A percentile compares a stretch with the other conserved stretches of the same genome.
Conservation (phyloP, 2,113 vertebrate species). For the Taxidea taxus region DNA sequence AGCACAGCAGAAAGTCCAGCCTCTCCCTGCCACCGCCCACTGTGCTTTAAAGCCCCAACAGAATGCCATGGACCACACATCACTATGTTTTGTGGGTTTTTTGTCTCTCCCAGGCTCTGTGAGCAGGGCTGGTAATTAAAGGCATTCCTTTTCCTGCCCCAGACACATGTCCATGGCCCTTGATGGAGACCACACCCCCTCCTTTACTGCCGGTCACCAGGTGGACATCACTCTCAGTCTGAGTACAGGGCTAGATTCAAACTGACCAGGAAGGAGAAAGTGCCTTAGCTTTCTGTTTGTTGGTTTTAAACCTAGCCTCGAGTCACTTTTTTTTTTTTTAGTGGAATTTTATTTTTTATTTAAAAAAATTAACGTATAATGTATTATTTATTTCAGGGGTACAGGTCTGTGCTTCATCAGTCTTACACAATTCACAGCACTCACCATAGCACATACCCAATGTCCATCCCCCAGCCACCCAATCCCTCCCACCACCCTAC, state of each 20-base stretch:
- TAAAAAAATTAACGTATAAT: too few species aligned
- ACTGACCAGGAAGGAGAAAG: not conserved
- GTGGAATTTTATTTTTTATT: too few species aligned
- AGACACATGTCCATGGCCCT: not conserved
- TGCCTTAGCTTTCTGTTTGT: not conserved
- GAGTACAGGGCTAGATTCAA: not conserved
- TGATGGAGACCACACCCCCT: not conserved
- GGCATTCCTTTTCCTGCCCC: not conserved
- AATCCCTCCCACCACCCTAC: too few species aligned
- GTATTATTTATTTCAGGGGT: too few species aligned
- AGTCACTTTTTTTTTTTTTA: not conserved
- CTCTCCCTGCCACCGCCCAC: fast-evolving
- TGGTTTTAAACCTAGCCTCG: not conserved
- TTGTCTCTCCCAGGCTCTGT: not conserved
- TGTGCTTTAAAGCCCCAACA: not conserved
- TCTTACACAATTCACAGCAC: too few species aligned
- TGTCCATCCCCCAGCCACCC: too few species aligned
- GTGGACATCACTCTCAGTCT: not conserved
- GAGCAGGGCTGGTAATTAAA: not conserved
- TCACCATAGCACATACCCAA: too few species aligned
- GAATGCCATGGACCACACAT: fast-evolving
- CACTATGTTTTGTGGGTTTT: not conserved
- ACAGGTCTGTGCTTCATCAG: too few species aligned
- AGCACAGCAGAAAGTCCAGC: not conserved
- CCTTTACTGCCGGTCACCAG: not conserved